Conservation (phyloP, 2,113 vertebrate species). For the Desmodus rotundus region DNA sequence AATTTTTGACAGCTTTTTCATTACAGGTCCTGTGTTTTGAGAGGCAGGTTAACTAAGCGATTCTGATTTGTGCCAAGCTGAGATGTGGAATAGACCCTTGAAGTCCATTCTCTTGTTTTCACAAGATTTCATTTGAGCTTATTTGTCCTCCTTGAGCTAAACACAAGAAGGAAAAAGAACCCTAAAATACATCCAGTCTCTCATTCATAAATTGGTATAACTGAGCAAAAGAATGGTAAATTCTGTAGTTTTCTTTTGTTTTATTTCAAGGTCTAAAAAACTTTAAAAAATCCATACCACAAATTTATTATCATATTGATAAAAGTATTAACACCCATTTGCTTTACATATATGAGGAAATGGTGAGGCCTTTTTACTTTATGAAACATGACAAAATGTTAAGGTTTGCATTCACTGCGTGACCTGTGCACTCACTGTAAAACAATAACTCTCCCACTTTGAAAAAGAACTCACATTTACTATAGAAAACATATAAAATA, state of each 20-base stretch:
- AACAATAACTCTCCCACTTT: background rate
- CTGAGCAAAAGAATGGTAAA: background rate
- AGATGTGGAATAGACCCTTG: conserved; percentile 25
- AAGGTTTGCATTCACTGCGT: background rate
- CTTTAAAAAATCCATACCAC: background rate
- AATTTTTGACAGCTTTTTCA: conserved; percentile 61
- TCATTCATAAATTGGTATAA: background rate
- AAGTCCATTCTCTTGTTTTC: conserved; percentile 55
- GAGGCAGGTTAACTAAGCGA: conserved; percentile 53
- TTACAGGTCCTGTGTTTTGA: conserved; percentile 48
- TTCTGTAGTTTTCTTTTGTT: background rate
- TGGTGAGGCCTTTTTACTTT: background rate
- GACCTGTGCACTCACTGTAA: background rate
- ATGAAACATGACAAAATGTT: background rate
- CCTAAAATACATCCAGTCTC: background rate
- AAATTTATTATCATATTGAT: background rate
- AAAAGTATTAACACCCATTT: background rate
- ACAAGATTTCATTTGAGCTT: conserved; percentile 45
- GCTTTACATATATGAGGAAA: background rate
- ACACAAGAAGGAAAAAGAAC: background rate
- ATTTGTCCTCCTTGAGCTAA: conserved; percentile 51
- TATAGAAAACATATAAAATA: background rate
- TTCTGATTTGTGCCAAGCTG: conserved; percentile 57
- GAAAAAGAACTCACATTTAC: background rate
- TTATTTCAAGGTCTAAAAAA: background rate